Conservation (phyloP, 35 echinoderm and acorn worm genomes). For the Heliocidaris tuberculata region DNA sequence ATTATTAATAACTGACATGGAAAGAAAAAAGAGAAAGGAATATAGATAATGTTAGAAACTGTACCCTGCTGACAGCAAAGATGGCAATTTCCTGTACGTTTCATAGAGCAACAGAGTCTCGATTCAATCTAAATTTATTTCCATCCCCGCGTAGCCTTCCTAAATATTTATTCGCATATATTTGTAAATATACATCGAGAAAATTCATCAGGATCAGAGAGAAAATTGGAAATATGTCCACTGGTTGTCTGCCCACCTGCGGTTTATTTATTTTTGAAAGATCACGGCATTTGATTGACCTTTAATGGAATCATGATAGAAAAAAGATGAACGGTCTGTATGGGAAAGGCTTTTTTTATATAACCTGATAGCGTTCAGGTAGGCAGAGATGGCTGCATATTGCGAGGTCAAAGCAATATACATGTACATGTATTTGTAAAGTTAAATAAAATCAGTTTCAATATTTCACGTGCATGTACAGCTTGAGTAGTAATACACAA, state of each 20-base stretch:
- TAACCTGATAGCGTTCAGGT: no score
- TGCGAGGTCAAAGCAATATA: no score
- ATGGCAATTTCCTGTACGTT: background rate
- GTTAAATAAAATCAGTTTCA: no score
- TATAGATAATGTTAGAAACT: background rate
- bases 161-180: background rate
- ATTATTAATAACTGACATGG: no score
- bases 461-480: no score
- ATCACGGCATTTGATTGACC: background rate
- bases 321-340: background rate
- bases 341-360: no score
- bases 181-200: background rate
- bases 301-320: background rate
- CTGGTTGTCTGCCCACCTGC: background rate
- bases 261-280: background rate
- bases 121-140: background rate
- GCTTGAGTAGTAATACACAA: no score
- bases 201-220: background rate
- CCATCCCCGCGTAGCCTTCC: background rate
- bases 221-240: background rate
- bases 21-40: background rate
- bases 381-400: no score
- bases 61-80: background rate
- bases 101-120: background rate
- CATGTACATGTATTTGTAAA: no score